Base-by-base conservation (phyloP, 1,140 invertebrate species). In the Formica selysi region DNA sequence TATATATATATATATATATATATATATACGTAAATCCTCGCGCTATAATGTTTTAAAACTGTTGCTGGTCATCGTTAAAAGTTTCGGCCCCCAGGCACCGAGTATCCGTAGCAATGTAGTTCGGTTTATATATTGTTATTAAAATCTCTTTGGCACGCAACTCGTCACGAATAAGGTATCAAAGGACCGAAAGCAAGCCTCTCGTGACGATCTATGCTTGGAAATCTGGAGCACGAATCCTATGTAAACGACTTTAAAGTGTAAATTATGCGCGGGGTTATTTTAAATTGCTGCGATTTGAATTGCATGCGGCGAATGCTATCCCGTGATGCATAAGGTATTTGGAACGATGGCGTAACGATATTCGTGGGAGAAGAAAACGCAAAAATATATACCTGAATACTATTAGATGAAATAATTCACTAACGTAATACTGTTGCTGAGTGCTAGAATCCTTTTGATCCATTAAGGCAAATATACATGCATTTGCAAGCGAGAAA, bases 391-490 rank as follows among this genome's bases (percentile, higher is more conserved):
- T 32, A 32, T 54, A 26, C 10, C 4, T 32, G 13, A 13, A 38
- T 11, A 22, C 26, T 80, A 79, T 79, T 51, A 79, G 36, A 51
- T 36, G 36, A 19, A 59, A 80, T 80, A 57, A 80, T 80, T 80
- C 36, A 80, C 36, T 57, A 57, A 41, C 44, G 13, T 36, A 32
- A 67, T 79, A 13, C 29, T 7, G 19, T n/a, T 19, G 76, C 59
- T 19, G 59, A 65, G 76, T 26, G 54, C 73, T 44, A 26, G 22
- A 67, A 32, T 51, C 26, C 70, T 81, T 81, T 71, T 26, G 48
- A 70, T 59, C 22, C 36, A n/a, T 68, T 10, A 71, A 71, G 70
- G 44, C 64, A 48, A 51, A 57, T 71, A 26, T 80, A 51, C 22
- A 51, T 64, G 54, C 57, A 74, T 78, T 64, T 65, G 65, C 65